Conservation (phyloP, 2,888 invertebrate genomes). For the Leptopilina myrica region DNA sequence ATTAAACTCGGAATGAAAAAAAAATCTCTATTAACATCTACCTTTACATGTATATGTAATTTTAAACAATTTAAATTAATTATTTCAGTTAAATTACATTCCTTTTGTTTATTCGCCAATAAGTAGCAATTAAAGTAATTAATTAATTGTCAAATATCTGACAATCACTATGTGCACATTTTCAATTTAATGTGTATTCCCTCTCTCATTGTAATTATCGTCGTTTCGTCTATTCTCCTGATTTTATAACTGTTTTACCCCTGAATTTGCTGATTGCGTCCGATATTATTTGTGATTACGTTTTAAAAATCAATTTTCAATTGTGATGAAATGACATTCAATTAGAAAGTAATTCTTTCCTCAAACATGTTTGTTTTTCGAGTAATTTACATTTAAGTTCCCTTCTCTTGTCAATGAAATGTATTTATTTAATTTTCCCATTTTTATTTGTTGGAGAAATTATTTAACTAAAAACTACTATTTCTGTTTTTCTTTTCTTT, state of each 20-base stretch:
- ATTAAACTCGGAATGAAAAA: too few relatives aligned
- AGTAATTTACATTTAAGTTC: too few relatives aligned
- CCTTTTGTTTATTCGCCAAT: neutral
- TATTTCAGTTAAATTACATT: neutral
- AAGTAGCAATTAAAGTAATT: constrained; percentile 7
- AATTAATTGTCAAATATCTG: constrained; percentile 15
- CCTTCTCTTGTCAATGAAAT: too few relatives aligned
- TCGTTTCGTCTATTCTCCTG: constrained; percentile 7
- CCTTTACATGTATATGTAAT: too few relatives aligned
- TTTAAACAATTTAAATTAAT: too few relatives aligned
- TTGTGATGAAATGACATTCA: neutral
- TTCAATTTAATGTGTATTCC: neutral
- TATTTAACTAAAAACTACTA: too few relatives aligned
- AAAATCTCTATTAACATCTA: too few relatives aligned
- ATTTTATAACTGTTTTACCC: constrained; percentile 11
- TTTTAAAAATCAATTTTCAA: neutral
- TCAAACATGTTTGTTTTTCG: too few relatives aligned
- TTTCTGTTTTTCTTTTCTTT: too few relatives aligned
- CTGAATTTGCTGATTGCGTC: constrained; percentile 12
- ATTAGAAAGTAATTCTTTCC: too few relatives aligned
- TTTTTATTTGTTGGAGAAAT: too few relatives aligned
- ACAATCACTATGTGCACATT: neutral
- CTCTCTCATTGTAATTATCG: constrained; percentile 14
- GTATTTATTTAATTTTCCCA: too few relatives aligned
- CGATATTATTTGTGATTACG: neutral